Evolutionary conservation across 2,797 vertebrate species (phyloP).

Genomic region (Brachyalestes nurse): DNA sequence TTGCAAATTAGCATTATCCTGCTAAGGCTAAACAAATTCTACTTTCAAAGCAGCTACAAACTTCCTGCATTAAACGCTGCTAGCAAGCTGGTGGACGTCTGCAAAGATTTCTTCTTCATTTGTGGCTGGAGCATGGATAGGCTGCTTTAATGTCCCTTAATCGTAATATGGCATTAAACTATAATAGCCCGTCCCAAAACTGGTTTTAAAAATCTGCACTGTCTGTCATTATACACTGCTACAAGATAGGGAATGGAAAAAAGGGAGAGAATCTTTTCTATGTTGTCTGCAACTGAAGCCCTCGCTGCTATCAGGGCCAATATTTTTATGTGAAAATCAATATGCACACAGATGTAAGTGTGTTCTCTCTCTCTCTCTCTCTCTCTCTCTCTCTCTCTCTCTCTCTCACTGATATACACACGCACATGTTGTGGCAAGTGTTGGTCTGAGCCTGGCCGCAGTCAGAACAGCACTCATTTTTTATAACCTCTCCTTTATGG

Average conservation of each 20-base stretch:
- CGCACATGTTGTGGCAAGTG: background rate
- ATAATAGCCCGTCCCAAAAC: too few species aligned
- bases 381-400: background rate
- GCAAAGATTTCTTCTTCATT: background rate
- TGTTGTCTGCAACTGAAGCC: slow-evolving; percentile 4
- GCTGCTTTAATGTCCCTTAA: background rate
- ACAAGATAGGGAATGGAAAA: background rate
- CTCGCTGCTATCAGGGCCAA: background rate
- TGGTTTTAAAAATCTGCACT: background rate
- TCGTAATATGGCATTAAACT: background rate
- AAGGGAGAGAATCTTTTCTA: slow-evolving; percentile 5
- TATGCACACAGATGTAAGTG: background rate
- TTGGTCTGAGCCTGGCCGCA: slow-evolving; percentile 68
- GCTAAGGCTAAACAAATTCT: too few species aligned
- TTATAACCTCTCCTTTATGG: slow-evolving; percentile 81
- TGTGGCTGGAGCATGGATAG: background rate
- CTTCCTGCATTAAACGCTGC: too few species aligned
- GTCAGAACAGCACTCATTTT: slow-evolving; percentile 73
- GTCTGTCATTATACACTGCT: background rate
- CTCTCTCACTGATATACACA: background rate
- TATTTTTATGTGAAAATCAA: slow-evolving; percentile 33
- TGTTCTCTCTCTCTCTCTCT: background rate
- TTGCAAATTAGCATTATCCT: too few species aligned
- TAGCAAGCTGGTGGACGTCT: too few species aligned
- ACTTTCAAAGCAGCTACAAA: too few species aligned